Base-by-base conservation (phyloP, 2,888 invertebrate genomes). In the Drosophila algonquin region DNA sequence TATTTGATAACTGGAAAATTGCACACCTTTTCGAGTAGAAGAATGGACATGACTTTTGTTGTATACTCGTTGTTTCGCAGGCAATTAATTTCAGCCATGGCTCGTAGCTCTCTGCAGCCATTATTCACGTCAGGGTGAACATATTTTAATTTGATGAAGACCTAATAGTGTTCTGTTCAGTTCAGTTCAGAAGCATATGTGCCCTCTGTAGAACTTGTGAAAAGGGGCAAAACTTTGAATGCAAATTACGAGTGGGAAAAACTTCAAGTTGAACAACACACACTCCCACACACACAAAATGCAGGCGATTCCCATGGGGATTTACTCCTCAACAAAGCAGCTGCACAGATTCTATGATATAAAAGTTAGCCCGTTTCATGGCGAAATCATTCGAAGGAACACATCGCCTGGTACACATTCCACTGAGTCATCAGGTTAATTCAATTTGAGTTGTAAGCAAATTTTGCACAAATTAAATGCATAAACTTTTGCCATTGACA, bases 121-220 rank as follows among this genome's bases (percentile, higher is more conserved):
- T 87, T 82, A 71, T 62, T 83, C 83, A 77, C 76, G 71, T 64
- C 76, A 60, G 58, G 70, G 67, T 64, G 35, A 74, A 85, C 88
- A 80, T 70, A 85, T 82, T 87, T 87, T 87, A 87, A 82, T 82
- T 70, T 78, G 88, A 80, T 80, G 80, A 82, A 83, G 78, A 76
- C 86, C 68, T 73, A 70, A 71, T 72, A 80, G 69, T 68, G 82
- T 61, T 50, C 58, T 65, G 82, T 61, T 50, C 21, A 2, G 21
- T 21, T 21, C 60, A 65, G 82, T 61, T 50, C 58, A 67, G 63
- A 35, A 79, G 72, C 85, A 85, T 81, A 87, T 87, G 85, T 59
- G 52, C 46, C 30, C 48, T 32, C 10, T 27, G 18, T 21, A 71
- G 63, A 85, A 80, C 69, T 83, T 80, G 57, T 74, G 48, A 35